These are phyloP conservation scores for Cydia amplana DNA, from an alignment of 1,140 invertebrate genomes.

Conservation along the genomic window DNA sequence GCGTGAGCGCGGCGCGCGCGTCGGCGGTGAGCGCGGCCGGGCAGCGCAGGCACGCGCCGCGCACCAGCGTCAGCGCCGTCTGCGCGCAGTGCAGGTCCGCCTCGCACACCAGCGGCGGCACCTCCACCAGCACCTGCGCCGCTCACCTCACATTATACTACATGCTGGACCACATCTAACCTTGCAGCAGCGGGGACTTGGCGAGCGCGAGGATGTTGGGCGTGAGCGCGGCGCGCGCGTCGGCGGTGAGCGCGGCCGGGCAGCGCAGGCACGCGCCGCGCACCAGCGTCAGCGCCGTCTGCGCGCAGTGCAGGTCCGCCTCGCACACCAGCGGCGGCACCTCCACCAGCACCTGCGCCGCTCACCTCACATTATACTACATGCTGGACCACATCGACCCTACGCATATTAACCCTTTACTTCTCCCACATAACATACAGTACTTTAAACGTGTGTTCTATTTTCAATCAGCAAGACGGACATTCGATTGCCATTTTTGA, in stretches of 20 bases:
- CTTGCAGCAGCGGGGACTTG: constrained; percentile 93
- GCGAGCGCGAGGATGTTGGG: constrained; percentile 93
- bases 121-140: constrained; percentile 64
- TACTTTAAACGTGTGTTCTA: too few relatives aligned
- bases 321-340: constrained; percentile 95
- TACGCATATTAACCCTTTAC: too few relatives aligned
- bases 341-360: constrained; percentile 68
- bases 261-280: constrained; percentile 87
- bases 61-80: constrained; percentile 88
- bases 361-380: too few relatives aligned
- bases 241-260: constrained; percentile 84
- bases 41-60: constrained; percentile 86
- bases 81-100: constrained; percentile 98
- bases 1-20: constrained; percentile 82
- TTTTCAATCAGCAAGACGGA: too few relatives aligned
- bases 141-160: too few relatives aligned
- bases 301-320: constrained; percentile 96
- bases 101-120: constrained; percentile 95
- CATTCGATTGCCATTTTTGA: too few relatives aligned
- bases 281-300: constrained; percentile 89
- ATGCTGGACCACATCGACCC: too few relatives aligned
- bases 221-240: constrained; percentile 82
- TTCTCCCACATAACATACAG: too few relatives aligned
- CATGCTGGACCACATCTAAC: too few relatives aligned
- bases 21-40: constrained; percentile 85